A percentile compares a stretch with the other conserved stretches of the same genome.
Evolutionary conservation across 2,888 invertebrate species (phyloP).

Genomic region (Halictus ligatus): DNA sequence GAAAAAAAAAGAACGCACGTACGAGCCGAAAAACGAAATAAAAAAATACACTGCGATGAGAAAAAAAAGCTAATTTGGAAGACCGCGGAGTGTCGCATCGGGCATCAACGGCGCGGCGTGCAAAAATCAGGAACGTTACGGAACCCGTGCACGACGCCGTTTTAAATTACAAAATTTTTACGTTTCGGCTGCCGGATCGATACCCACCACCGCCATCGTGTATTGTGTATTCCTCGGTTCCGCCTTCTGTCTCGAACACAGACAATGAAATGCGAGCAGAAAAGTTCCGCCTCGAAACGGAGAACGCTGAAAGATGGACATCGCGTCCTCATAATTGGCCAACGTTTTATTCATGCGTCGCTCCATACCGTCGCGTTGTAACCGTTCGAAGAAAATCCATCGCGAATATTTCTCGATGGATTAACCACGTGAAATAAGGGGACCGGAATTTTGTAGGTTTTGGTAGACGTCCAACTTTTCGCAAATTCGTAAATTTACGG

Average conservation of each 20-base stretch:
- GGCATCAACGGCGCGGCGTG: neutral
- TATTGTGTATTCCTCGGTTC: neutral
- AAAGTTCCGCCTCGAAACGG: neutral
- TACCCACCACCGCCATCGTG: neutral
- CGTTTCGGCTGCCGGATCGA: neutral
- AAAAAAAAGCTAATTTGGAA: conserved; percentile 9
- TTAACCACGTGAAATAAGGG: neutral
- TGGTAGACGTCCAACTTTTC: neutral
- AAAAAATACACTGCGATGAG: neutral
- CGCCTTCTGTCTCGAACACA: neutral
- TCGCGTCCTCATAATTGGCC: neutral
- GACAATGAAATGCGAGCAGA: neutral
- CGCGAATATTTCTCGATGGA: neutral
- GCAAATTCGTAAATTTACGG: neutral
- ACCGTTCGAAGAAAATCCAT: neutral
- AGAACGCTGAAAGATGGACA: neutral
- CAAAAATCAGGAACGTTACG: conserved; percentile 4
- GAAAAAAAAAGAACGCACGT: neutral
- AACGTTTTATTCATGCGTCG: neutral
- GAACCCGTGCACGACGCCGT: neutral
- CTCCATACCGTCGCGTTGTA: neutral
- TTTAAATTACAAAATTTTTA: conserved; percentile 23
- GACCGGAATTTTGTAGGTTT: neutral
- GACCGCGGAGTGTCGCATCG: neutral
- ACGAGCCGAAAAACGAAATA: neutral